Conservation (phyloP, 1,140 invertebrate species). For the Drosophila tani region DNA sequence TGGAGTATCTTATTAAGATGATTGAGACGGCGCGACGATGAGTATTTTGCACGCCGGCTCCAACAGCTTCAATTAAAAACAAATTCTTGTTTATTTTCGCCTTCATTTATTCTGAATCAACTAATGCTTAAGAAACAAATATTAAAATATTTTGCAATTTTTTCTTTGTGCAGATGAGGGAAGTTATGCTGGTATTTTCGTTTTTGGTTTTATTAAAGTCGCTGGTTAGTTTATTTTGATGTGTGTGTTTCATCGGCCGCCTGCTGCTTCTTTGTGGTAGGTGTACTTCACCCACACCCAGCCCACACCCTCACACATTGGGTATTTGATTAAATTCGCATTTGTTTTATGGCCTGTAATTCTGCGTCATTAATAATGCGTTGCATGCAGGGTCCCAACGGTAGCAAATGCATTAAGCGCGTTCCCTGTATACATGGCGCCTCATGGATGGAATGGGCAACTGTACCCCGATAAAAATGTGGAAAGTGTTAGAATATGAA, state of each 20-base stretch:
- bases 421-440: not conserved
- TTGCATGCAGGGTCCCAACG: slow-evolving; percentile 4
- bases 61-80: no score
- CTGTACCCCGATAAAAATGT: not conserved
- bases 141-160: not conserved
- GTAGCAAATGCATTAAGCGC: slow-evolving; percentile 20
- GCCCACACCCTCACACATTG: not conserved
- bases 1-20: no score
- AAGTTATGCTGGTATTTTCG: slow-evolving; percentile 29
- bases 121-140: no score
- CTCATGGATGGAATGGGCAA: slow-evolving; percentile 1
- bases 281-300: not conserved
- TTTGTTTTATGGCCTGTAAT: slow-evolving; percentile 64
- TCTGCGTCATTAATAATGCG: slow-evolving; percentile 47
- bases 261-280: slow-evolving; percentile 13
- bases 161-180: not conserved
- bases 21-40: no score
- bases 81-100: no score
- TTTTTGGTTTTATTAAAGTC: slow-evolving; percentile 37
- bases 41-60: no score
- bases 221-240: slow-evolving; percentile 57
- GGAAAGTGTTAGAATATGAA: not conserved
- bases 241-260: slow-evolving; percentile 10
- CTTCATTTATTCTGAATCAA: no score
- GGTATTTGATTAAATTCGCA: slow-evolving; percentile 60